Evolutionary conservation across 2,888 invertebrate species (phyloP).

Genomic region (Ctena decussata): DNA sequence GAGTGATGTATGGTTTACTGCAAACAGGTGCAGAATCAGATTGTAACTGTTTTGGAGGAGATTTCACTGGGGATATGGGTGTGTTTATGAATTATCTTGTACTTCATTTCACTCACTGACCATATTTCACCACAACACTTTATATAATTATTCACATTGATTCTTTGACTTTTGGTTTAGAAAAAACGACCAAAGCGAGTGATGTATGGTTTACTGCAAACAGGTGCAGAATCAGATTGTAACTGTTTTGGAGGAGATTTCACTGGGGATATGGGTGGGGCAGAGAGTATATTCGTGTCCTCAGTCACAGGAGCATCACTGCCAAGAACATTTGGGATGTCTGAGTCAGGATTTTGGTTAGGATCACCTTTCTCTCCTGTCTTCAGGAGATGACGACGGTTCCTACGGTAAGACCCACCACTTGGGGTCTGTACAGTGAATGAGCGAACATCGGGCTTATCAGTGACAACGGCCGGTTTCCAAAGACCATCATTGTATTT

Average conservation of each 20-base stretch:
- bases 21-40: background rate
- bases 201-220: background rate
- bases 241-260: background rate
- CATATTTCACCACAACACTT: too few relatives aligned
- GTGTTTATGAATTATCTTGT: too few relatives aligned
- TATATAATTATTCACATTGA: background rate
- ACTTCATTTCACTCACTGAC: too few relatives aligned
- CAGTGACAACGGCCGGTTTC: background rate
- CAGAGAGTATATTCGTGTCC: background rate
- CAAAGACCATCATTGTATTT: background rate
- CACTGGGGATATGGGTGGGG: background rate
- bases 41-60: background rate
- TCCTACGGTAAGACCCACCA: slow-evolving; percentile 4
- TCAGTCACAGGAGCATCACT: background rate
- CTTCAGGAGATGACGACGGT: background rate
- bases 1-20: background rate
- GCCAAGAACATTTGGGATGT: background rate
- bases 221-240: background rate
- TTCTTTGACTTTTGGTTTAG: background rate
- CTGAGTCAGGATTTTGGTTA: background rate
- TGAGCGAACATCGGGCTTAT: background rate
- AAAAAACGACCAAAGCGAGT: background rate
- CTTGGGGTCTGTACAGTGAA: background rate
- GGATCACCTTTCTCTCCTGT: background rate
- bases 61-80: background rate